A percentile compares a stretch with the other conserved stretches of the same genome.
phyloP scores from a whole-genome alignment of 2,113 vertebrate genomes.

The Solenodon paradoxus region DNA sequence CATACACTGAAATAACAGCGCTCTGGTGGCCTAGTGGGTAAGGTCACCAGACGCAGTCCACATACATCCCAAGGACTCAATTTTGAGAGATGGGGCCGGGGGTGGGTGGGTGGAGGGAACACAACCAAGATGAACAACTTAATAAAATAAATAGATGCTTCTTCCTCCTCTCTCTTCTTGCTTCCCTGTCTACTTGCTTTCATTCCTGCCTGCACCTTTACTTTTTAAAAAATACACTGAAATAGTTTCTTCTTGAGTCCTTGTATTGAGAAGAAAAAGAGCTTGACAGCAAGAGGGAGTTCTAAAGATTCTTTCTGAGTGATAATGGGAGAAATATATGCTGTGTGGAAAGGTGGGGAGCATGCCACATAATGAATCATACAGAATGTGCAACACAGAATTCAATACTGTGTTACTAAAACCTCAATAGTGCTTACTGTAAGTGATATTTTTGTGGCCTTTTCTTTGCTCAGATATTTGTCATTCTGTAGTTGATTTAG shows the following conservation, averaged over 20 bases:
- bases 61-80: too few species aligned
- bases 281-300: constrained; percentile 43
- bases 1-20: constrained; percentile 39
- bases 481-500: constrained; percentile 84
- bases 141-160: too few species aligned
- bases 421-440: constrained; percentile 63
- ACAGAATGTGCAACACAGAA: constrained; percentile 47
- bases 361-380: constrained; percentile 74
- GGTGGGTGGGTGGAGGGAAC: too few species aligned
- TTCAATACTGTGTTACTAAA: constrained; percentile 41
- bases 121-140: too few species aligned
- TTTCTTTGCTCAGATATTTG: constrained; percentile 80
- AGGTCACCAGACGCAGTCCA: too few species aligned
- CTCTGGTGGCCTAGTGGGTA: too few species aligned
- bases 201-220: too few species aligned
- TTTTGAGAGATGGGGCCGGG: too few species aligned
- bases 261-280: constrained; percentile 48
- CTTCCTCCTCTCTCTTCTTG: too few species aligned
- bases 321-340: constrained; percentile 62
- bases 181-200: too few species aligned
- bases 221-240: constrained; percentile 39
- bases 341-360: constrained; percentile 41
- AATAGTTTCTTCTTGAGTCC: constrained; percentile 27
- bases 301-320: constrained; percentile 53
- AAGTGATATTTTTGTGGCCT: constrained; percentile 78